Evolutionary conservation across 2,888 invertebrate genomes (phyloP).

Genomic region (Toxonevra muliebris): DNA sequence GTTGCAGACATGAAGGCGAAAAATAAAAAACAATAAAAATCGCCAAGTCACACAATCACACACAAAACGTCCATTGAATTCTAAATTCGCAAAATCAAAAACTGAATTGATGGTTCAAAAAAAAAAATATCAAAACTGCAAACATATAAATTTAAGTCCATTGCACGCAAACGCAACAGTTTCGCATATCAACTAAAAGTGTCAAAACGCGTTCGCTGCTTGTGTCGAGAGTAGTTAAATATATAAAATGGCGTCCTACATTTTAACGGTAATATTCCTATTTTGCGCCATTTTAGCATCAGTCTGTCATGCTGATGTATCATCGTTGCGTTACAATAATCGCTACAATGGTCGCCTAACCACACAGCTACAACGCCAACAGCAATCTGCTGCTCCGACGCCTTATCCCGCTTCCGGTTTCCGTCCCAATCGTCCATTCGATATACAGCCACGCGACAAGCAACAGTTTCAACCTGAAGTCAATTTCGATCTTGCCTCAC

Average conservation of each 20-base stretch:
- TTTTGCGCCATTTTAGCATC: conserved; percentile 31
- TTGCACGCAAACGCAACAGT: conserved; percentile 20
- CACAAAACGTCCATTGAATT: conserved; percentile 14
- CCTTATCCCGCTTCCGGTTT: conserved; percentile 52
- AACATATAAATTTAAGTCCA: too few species aligned
- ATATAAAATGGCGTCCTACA: conserved; percentile 13
- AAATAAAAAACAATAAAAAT: background rate
- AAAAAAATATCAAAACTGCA: too few species aligned
- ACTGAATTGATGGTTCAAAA: too few species aligned
- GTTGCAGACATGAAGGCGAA: conserved; percentile 16
- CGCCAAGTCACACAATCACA: background rate
- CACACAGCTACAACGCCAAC: conserved; percentile 45
- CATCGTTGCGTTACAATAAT: conserved; percentile 36
- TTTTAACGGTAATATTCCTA: conserved; percentile 16
- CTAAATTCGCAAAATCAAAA: background rate
- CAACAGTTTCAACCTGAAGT: conserved; percentile 16
- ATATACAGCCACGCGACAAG: conserved; percentile 35
- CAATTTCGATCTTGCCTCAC: conserved; percentile 4
- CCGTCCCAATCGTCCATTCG: conserved; percentile 48
- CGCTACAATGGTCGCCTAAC: conserved; percentile 30
- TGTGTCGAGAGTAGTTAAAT: background rate
- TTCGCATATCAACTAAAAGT: conserved; percentile 4
- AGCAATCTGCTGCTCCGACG: conserved; percentile 23
- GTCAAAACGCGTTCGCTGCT: conserved; percentile 15
- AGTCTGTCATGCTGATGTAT: conserved; percentile 36